Evolutionary conservation across 2,113 vertebrate genomes (phyloP).

Genomic region (Phainopepla nitens): DNA sequence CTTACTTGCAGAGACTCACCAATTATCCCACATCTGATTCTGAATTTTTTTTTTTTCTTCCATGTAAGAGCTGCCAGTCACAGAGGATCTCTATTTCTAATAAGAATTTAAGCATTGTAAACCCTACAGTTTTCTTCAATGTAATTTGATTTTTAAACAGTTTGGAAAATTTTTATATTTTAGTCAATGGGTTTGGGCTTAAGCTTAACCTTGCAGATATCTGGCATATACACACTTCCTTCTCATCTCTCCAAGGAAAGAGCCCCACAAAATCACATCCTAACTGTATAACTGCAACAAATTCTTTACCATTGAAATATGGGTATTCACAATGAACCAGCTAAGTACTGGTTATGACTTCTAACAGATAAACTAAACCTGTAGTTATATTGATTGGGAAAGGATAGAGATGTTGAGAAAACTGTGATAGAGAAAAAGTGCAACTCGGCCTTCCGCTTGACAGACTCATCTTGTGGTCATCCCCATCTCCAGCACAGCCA

Average conservation of each 20-base stretch:
- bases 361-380: not conserved
- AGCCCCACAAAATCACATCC: not conserved
- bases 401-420: not conserved
- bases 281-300: not conserved
- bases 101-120: not conserved
- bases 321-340: not conserved
- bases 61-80: fast-evolving
- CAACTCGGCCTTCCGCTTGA: not conserved
- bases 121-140: not conserved
- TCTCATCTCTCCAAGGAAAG: not conserved
- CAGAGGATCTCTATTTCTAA: not conserved
- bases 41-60: not conserved
- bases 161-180: not conserved
- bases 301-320: not conserved
- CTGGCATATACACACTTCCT: not conserved
- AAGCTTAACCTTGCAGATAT: not conserved
- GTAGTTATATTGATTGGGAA: not conserved
- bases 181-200: not conserved
- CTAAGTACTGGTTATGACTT: not conserved
- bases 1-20: not conserved
- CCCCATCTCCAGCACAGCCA: not conserved
- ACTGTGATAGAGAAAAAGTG: not conserved
- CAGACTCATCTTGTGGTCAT: not conserved
- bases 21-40: not conserved
- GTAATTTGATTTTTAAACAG: not conserved